Evolutionary conservation across 2,888 invertebrate genomes (phyloP).

Genomic region (Campoletis raptor): DNA sequence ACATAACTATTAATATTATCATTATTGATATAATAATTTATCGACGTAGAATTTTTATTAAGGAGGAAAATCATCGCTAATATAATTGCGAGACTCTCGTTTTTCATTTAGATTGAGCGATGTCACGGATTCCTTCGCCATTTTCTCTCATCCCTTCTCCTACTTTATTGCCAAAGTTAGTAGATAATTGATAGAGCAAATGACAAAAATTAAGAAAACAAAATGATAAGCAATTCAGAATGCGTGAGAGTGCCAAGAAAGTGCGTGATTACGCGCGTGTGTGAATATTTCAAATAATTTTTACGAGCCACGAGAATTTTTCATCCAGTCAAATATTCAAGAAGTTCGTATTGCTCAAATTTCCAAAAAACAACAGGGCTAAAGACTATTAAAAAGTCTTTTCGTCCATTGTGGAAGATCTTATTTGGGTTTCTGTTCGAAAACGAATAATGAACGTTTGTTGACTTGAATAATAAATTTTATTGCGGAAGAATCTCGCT

Average conservation of each 20-base stretch:
- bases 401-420: neutral
- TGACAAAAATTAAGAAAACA: neutral
- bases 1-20: slow-evolving; percentile 45
- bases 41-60: slow-evolving; percentile 11
- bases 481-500: neutral
- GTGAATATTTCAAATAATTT: slow-evolving; percentile 30
- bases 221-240: slow-evolving; percentile 29
- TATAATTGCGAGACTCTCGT: slow-evolving; percentile 34
- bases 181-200: slow-evolving; percentile 53
- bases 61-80: slow-evolving; percentile 1
- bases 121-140: slow-evolving; percentile 28
- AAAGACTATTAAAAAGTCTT: neutral
- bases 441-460: neutral
- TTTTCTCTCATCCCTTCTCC: neutral
- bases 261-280: slow-evolving; percentile 7
- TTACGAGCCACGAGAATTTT: slow-evolving; percentile 21
- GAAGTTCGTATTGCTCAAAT: slow-evolving; percentile 7
- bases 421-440: neutral
- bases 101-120: slow-evolving; percentile 49
- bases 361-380: slow-evolving; percentile 1
- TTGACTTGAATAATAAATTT: slow-evolving; percentile 6
- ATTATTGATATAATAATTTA: slow-evolving; percentile 47
- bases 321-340: slow-evolving; percentile 37
- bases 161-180: slow-evolving; percentile 66
- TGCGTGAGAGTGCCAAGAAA: slow-evolving; percentile 20